phyloP scores from a whole-genome alignment of 1,140 invertebrate genomes.

The Hydropsyche tenuis region DNA sequence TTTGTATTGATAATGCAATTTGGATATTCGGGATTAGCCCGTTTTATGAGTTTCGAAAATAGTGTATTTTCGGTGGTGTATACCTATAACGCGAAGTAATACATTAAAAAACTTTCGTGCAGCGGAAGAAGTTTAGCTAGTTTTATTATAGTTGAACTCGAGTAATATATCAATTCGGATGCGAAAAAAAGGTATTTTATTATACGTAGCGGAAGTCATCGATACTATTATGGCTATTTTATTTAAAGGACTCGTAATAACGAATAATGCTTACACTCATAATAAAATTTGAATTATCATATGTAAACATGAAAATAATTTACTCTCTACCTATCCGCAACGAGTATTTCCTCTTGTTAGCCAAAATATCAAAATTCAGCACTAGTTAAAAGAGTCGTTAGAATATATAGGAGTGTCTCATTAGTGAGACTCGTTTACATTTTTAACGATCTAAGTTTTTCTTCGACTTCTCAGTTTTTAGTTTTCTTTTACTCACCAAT shows the following conservation, averaged over 20 bases:
- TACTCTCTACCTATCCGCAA: neutral
- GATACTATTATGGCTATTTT: neutral
- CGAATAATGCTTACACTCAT: too few species aligned
- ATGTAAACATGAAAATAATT: too few species aligned
- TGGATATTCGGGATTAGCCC: too few species aligned
- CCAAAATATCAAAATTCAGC: neutral
- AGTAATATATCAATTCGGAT: constrained; percentile 12
- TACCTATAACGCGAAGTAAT: too few species aligned
- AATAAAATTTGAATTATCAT: too few species aligned
- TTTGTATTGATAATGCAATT: too few species aligned
- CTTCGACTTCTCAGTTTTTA: neutral
- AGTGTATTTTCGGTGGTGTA: too few species aligned
- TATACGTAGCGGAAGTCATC: constrained; percentile 34
- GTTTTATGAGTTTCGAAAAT: too few species aligned
- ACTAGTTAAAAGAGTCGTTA: constrained; percentile 9
- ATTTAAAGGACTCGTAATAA: too few species aligned
- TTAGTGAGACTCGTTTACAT: constrained; percentile 21
- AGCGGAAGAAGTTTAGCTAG: neutral
- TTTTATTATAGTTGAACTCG: constrained; percentile 22
- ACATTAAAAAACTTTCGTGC: constrained; percentile 1
- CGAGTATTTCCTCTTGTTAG: neutral
- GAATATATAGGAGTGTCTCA: constrained; percentile 12
- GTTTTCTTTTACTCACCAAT: neutral
- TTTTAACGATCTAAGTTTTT: constrained; percentile 20
- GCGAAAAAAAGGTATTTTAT: constrained; percentile 23